Evolutionary conservation across 2,888 invertebrate genomes (phyloP), one percentile per base, ranked within the genome.

Genomic region (Rapana venosa): DNA sequence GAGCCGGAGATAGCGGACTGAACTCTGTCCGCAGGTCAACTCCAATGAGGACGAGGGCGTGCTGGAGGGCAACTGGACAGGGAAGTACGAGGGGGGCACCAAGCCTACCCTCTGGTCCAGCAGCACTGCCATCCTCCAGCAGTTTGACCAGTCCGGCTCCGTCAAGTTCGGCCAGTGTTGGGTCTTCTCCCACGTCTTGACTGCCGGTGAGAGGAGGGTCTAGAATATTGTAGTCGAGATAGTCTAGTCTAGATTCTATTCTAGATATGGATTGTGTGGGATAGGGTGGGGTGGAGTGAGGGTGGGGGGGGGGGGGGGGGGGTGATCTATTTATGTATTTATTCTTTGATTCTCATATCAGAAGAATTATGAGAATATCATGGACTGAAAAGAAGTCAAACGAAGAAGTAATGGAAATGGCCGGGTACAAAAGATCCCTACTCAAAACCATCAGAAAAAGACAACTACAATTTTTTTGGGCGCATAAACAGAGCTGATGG

Each of bases 181-280:
- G 94, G 95, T 95, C 13, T 95, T 94, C 90, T 93, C 94, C 13
- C 94, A 92, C 4, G 89, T 95, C 2, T 84, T 92, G 8, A 94
- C 94, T 5, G 94, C 95, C 92, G 97, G 98, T 88, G 35, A 56
- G 58, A 47, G 84, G 26, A 6, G 35, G 32, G 22, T n/a, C n/a
- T n/a, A n/a, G n/a, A n/a, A 20, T 15, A 22, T 22, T 70, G 70
- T 70, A 20, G 22, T 70, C 15, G 70, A 20, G 70, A 20, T 20
- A 70, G 15, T 70, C 22, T 70, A 70, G 22, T 70, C 15, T 70
- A n/a, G n/a, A n/a, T n/a, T n/a, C n/a, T n/a, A n/a, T n/a, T n/a
- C n/a, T n/a, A n/a, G n/a, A n/a, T n/a, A n/a, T n/a, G 74, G 74
- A 8, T 74, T 5, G 74, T 47, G 47, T 47, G 47, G 26, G 74